Conservation (phyloP, 2,888 invertebrate genomes). For the Yponomeuta plumbellus region DNA sequence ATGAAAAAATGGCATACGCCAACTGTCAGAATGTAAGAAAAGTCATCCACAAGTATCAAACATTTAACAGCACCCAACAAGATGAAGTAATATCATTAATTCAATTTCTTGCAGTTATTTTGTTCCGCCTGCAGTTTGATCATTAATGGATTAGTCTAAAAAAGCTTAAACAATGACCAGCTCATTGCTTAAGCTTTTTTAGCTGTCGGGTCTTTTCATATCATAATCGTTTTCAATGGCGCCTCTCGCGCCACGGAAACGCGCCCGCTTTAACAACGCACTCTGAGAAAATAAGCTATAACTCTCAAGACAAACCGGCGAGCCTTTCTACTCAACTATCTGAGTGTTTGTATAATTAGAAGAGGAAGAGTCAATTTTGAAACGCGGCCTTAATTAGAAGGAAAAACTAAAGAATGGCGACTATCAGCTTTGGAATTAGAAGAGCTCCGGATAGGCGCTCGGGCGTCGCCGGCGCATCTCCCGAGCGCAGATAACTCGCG, state of each 20-base stretch:
- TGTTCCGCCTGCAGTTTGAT: too few relatives aligned
- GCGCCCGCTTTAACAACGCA: background rate
- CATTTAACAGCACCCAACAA: too few relatives aligned
- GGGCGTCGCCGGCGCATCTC: conserved; percentile 20
- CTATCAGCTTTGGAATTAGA: background rate
- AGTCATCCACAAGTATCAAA: too few relatives aligned
- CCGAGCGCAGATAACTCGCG: conserved; percentile 28
- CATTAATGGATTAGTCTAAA: too few relatives aligned
- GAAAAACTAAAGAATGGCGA: background rate
- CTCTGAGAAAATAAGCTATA: conserved; percentile 3
- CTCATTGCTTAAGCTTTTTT: too few relatives aligned
- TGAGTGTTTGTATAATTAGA: background rate
- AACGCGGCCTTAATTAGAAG: background rate
- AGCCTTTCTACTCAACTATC: background rate
- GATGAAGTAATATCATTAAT: too few relatives aligned
- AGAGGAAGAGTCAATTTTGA: background rate
- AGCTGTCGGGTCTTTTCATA: too few relatives aligned
- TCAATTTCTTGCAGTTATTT: too few relatives aligned
- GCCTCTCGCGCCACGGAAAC: conserved; percentile 14
- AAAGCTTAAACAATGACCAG: too few relatives aligned
- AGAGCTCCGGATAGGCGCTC: background rate
- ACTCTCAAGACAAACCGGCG: background rate
- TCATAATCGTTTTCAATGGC: background rate
- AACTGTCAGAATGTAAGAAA: too few relatives aligned
- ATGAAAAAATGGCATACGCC: too few relatives aligned